These are phyloP conservation scores for Agrenia bidenticulata DNA, from an alignment of 2,888 invertebrate genomes.

Conservation along the genomic window DNA sequence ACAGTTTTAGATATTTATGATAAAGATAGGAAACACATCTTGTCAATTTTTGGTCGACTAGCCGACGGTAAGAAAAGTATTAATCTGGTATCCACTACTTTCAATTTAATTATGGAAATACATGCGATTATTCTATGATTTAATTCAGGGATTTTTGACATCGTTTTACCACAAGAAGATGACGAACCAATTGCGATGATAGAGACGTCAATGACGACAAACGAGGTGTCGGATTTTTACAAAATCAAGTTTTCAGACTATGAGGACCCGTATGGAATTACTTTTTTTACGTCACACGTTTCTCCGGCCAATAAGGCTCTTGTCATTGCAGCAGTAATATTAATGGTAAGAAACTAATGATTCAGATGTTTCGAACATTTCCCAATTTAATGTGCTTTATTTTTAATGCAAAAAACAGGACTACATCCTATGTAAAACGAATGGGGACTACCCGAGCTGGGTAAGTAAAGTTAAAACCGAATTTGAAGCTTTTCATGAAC, in stretches of 20 bases:
- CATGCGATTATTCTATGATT: neutral
- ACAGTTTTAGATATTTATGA: conserved; percentile 19
- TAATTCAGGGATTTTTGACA: conserved; percentile 24
- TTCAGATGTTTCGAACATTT: neutral
- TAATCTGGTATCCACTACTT: no score
- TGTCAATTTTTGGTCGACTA: conserved; percentile 19
- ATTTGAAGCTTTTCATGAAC: no score
- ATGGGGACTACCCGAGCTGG: conserved; percentile 27
- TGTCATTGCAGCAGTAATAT: conserved; percentile 19
- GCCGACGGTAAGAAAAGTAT: conserved; percentile 15
- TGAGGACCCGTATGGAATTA: conserved; percentile 25
- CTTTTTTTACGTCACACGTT: conserved; percentile 24
- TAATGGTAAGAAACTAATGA: conserved; percentile 20
- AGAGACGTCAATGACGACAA: conserved; percentile 24
- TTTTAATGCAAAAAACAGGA: conserved; percentile 23
- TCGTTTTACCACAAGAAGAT: conserved; percentile 16
- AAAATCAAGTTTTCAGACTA: conserved; percentile 12
- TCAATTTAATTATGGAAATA: no score
- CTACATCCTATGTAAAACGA: conserved; percentile 22
- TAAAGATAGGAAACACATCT: conserved; percentile 3
- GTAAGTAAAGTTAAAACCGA: no score
- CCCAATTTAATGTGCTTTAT: neutral
- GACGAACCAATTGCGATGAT: conserved; percentile 38
- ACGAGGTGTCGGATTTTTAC: conserved; percentile 30
- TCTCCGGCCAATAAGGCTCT: conserved; percentile 29